phyloP scores from a whole-genome alignment of 2,888 invertebrate species.

The Xestia xanthographa region DNA sequence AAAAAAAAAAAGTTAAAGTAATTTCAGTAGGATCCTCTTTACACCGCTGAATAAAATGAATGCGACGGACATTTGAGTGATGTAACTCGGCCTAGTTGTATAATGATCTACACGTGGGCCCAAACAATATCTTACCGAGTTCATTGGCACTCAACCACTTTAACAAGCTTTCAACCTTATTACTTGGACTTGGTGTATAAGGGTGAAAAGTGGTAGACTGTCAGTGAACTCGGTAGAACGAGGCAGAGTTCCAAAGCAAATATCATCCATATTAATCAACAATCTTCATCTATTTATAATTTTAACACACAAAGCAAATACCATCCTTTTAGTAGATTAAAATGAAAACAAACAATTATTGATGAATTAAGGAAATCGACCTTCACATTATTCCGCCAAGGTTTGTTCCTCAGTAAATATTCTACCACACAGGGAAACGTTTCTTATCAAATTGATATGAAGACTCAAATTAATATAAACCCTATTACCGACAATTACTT shows the following conservation, averaged over 20 bases:
- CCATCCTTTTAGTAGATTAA: constrained; percentile 13
- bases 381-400: background rate
- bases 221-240: background rate
- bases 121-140: background rate
- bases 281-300: background rate
- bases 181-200: too few species aligned
- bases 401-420: background rate
- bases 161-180: too few species aligned
- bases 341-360: background rate
- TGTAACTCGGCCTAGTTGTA: background rate
- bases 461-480: constrained; percentile 14
- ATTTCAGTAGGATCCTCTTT: background rate
- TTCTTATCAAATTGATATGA: constrained; percentile 21
- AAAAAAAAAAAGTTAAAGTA: too few species aligned
- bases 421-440: background rate
- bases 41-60: background rate
- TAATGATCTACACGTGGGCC: background rate
- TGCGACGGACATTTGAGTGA: background rate
- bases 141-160: too few species aligned
- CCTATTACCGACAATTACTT: constrained; percentile 15
- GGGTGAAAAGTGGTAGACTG: too few species aligned
- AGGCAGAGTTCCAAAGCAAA: background rate
- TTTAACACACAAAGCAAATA: background rate
- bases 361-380: background rate
- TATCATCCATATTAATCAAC: too few species aligned